Conservation (phyloP, 1,140 invertebrate genomes). For the Drosophila sechellia region DNA sequence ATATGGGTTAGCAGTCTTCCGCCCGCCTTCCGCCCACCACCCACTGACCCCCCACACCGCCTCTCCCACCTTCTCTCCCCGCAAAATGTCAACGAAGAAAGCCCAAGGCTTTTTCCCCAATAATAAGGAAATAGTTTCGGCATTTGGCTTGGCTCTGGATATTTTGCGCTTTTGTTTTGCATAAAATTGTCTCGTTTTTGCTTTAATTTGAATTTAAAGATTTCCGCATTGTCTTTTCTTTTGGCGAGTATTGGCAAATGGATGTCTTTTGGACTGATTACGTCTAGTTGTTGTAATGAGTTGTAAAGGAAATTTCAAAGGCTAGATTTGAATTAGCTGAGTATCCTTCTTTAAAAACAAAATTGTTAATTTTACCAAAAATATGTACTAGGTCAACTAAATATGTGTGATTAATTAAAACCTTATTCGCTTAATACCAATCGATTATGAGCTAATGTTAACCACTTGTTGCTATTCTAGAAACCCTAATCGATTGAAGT, state of each 20-base stretch:
- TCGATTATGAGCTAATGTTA: background rate
- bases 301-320: background rate
- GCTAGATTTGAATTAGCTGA: too few species aligned
- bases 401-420: background rate
- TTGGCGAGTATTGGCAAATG: conserved; percentile 49
- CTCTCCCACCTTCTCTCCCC: background rate
- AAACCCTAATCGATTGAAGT: conserved; percentile 19
- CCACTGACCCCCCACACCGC: background rate
- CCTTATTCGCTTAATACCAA: background rate
- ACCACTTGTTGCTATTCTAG: conserved; percentile 12
- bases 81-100: conserved; percentile 49
- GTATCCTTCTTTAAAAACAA: too few species aligned
- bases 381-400: too few species aligned
- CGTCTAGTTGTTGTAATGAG: conserved; percentile 23
- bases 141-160: conserved; percentile 36
- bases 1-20: conserved; percentile 74
- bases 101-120: conserved; percentile 30
- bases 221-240: conserved; percentile 68
- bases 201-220: conserved; percentile 78
- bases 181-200: conserved; percentile 43
- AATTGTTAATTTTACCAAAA: too few species aligned
- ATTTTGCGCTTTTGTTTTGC: conserved; percentile 50
- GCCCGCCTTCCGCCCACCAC: conserved; percentile 2
- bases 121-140: conserved; percentile 69
- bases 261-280: conserved; percentile 51